These are phyloP conservation scores for Andrena fulva DNA, from an alignment of 2,888 invertebrate genomes.

Conservation along the genomic window DNA sequence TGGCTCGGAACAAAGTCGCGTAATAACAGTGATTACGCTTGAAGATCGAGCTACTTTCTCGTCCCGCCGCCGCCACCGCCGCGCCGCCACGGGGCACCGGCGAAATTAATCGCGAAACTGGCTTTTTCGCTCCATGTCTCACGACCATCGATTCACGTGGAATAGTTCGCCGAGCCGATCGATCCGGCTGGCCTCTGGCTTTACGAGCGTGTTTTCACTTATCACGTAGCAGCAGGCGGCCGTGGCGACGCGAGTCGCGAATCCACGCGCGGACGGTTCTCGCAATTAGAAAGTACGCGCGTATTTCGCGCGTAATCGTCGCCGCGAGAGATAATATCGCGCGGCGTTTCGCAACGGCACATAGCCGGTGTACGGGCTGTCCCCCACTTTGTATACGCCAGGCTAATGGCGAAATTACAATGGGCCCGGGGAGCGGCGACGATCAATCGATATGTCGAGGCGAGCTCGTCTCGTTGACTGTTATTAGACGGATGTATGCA, in stretches of 20 bases:
- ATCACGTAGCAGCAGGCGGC: background rate
- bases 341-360: slow-evolving; percentile 51
- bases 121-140: slow-evolving; percentile 8
- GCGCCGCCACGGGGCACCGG: background rate
- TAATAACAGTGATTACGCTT: slow-evolving; percentile 47
- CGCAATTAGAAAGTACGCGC: slow-evolving; percentile 66
- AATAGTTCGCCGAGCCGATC: background rate
- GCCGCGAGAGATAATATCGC: slow-evolving; percentile 59
- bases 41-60: slow-evolving; percentile 36
- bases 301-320: slow-evolving; percentile 58
- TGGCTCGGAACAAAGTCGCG: slow-evolving; percentile 40
- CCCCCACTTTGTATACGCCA: background rate
- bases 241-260: slow-evolving; percentile 10
- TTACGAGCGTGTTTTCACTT: slow-evolving; percentile 20
- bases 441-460: slow-evolving; percentile 55
- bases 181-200: background rate
- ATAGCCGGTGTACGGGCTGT: background rate
- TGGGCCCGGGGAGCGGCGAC: slow-evolving; percentile 46
- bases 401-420: slow-evolving; percentile 62
- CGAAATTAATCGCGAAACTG: slow-evolving; percentile 32
- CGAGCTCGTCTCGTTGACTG: slow-evolving; percentile 23
- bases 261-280: slow-evolving; percentile 38
- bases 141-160: background rate
- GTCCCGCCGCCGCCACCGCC: background rate
- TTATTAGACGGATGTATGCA: slow-evolving; percentile 37